Evolutionary conservation across 1,140 invertebrate species (phyloP), one percentile per base, ranked within the genome.

Genomic region (Lineus longissimus): DNA sequence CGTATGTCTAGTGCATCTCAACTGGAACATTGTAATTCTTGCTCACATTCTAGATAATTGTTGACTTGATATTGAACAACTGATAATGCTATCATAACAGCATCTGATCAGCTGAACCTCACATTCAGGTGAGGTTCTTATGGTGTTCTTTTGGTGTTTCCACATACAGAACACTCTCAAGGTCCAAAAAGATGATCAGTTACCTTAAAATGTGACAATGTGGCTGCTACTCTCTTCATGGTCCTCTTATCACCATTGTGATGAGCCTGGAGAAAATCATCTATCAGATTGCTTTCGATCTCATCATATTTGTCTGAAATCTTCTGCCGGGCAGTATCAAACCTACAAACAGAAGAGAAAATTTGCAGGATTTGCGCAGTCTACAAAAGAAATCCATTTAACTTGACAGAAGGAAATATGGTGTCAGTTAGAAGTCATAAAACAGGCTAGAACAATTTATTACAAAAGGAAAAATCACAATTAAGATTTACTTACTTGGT

Each of bases 251-350:
- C 92, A 64, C 91, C 89, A 47, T 87, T 86, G 63, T 87, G 88
- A 74, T 86, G 93, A 2, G 94, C 92, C 55, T 87, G 87, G 0
- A 91, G 90, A 85, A 99, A 99, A 79, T 97, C 94, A 78, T 97
- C 94, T 69, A 98, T 97, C 4, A 99, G 84, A 64, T 88, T 87
- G 55, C 90, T 84, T 79, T 99, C 96, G 61, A 97, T 94, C 76
- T 95, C 91, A 75, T 95, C 91, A 81, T 99, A 98, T 77, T 96
- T 96, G n/a, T 88, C 85, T 75, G 76, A 71, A 61, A 97, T 98
- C 81, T 93, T 94, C 61, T 90, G 88, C 71, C 92, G 93, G 0
- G 94, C 92, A 59, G 88, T 87, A 70, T 91, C 90, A 86, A 96
- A 97, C 77, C 87, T 89, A 64, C 59, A 77, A 76, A 64, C 69